Conservation (phyloP, 2,113 vertebrate species). For the Dromiciops gliroides region DNA sequence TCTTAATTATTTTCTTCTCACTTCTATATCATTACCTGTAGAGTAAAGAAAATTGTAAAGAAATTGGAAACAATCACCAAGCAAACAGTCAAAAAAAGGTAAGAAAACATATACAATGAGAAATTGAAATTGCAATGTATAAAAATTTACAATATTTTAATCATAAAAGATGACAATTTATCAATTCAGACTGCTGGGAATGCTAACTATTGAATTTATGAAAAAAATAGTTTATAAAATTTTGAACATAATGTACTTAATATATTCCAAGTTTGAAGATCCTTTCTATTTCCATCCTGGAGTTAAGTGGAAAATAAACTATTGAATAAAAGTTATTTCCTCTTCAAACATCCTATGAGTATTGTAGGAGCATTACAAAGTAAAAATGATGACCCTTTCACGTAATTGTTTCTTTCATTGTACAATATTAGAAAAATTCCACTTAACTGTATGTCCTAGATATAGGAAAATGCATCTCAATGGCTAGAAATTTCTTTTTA, state of each 20-base stretch:
- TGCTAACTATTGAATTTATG: not conserved
- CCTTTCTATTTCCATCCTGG: not conserved
- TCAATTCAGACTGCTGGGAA: not conserved
- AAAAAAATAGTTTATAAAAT: not conserved
- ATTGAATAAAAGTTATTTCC: not conserved
- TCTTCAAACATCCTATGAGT: not conserved
- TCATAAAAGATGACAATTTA: not conserved
- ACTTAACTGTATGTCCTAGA: not conserved
- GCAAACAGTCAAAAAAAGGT: not conserved
- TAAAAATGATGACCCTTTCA: not conserved
- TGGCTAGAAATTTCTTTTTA: not conserved
- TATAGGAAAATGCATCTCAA: not conserved
- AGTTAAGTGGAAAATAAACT: not conserved
- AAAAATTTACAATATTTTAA: not conserved
- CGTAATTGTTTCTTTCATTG: not conserved
- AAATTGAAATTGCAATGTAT: not conserved
- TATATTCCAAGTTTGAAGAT: not conserved
- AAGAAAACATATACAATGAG: not conserved
- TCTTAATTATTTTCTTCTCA: not conserved
- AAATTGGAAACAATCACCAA: not conserved
- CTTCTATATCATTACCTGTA: not conserved
- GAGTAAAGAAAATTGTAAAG: not conserved
- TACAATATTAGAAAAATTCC: not conserved
- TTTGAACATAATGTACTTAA: not conserved
- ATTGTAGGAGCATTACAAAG: not conserved